Conservation (phyloP, 2,113 vertebrate species). For the Cathartes aura region DNA sequence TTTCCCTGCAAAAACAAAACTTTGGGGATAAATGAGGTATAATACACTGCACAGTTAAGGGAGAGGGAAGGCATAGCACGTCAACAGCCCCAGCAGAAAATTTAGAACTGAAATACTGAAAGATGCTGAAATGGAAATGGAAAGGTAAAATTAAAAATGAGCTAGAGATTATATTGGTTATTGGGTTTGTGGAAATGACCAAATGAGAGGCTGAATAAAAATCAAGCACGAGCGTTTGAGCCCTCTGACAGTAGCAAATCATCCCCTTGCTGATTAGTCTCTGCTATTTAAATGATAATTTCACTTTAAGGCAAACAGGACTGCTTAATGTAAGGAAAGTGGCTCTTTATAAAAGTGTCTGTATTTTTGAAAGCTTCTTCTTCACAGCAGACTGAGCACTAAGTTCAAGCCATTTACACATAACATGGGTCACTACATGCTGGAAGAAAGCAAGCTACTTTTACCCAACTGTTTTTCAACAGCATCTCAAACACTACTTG, state of each 20-base stretch:
- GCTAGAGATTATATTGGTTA: neutral
- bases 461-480: neutral
- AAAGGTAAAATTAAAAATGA: slow-evolving; percentile 11
- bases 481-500: neutral
- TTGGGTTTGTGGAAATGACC: neutral
- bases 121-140: neutral
- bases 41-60: neutral
- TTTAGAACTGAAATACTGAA: neutral
- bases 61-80: neutral
- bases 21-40: neutral
- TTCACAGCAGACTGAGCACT: slow-evolving; percentile 20
- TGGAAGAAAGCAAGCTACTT: neutral
- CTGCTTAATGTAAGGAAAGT: slow-evolving; percentile 9
- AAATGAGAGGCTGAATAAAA: slow-evolving; percentile 30
- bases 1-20: neutral
- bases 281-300: slow-evolving; percentile 59
- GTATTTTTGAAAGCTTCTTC: slow-evolving; percentile 31
- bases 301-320: slow-evolving; percentile 23
- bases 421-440: slow-evolving; percentile 18
- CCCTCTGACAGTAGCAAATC: neutral
- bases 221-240: neutral
- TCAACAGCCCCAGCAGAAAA: neutral
- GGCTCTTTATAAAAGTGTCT: neutral
- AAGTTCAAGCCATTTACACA: slow-evolving; percentile 2
- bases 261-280: neutral